Base-by-base conservation (phyloP, 2,113 vertebrate species). In the Nyctibius bracteatus region DNA sequence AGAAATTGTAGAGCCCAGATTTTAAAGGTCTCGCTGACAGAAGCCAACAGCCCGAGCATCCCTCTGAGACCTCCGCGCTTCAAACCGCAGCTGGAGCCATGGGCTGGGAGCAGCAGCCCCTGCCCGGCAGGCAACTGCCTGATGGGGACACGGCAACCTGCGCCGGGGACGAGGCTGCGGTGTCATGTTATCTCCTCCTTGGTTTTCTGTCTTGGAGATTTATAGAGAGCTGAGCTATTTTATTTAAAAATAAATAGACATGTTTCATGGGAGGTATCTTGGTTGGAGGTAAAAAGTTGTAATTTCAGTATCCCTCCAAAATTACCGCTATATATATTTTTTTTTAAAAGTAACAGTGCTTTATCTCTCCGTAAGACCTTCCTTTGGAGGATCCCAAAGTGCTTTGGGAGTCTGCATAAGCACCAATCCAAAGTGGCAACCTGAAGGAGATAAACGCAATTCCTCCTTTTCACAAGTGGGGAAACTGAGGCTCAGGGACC, bases 11-110 rank as follows among this genome's bases (percentile, higher is more conserved):
- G 1, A 18, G 90, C 31, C 6, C 70, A 58, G 95, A 37, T 87
- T 91, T 88, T 46, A 75, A 93, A 96, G 94, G 94, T 85, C 93
- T 92, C 15, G 31, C 84, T 90, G 93, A 43, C 91, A 91, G 94
- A 78, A 92, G 91, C 93, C 91, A 73, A 74, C 47, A 87, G 90
- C 73, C 85, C 66, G 87, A 96, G 94, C 90, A 92, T 95, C 96
- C 94, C 94, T 82, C 74, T 9, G 93, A 92, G 93, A 94, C 90
- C 1, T 0, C 59, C 10, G 9, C 0, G 67, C 88, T 92, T 28
- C 83, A 27, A 80, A 37, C 37, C 15, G 68, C 94, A 94, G 91
- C 91, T 86, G 91, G 89, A 94, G 94, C 91, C 52, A 35, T 6
- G 24, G 81, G 43, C 81, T 67, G 24, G 12, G 13, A 80, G 80